phyloP scores from a whole-genome alignment of 2,113 vertebrate genomes.

The Neotoma lepida region DNA sequence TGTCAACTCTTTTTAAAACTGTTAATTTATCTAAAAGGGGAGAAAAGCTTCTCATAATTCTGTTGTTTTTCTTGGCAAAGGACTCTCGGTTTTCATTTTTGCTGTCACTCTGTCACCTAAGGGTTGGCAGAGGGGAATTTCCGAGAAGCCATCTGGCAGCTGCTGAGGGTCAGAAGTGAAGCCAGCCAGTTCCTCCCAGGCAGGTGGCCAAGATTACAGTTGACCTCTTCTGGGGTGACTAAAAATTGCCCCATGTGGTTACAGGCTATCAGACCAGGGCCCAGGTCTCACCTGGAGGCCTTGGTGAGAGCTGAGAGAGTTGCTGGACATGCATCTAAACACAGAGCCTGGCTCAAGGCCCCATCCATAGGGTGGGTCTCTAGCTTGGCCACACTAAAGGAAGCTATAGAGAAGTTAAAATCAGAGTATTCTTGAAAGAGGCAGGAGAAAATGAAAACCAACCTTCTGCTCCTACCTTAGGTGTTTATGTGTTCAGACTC shows the following conservation, averaged over 20 bases:
- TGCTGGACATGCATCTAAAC: not conserved
- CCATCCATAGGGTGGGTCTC: not conserved
- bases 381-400: not conserved
- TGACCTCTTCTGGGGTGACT: conserved; percentile 39
- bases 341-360: not conserved
- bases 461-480: not conserved
- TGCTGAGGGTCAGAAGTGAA: conserved; percentile 52
- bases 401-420: not conserved
- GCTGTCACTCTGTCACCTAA: not conserved
- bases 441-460: not conserved
- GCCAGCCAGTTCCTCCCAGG: conserved; percentile 9
- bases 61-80: conserved; percentile 11
- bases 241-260: not conserved
- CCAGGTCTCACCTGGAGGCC: not conserved
- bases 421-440: not conserved
- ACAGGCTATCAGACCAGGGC: not conserved
- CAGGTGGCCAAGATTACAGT: conserved; percentile 66
- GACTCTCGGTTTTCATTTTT: not conserved
- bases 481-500: not conserved
- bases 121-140: conserved; percentile 7
- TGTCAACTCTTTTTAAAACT: conserved; percentile 37
- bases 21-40: not conserved
- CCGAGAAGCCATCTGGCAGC: conserved; percentile 68
- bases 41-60: not conserved
- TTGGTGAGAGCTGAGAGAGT: not conserved